Conservation (phyloP, 2,888 invertebrate genomes). For the Bombylius major region DNA sequence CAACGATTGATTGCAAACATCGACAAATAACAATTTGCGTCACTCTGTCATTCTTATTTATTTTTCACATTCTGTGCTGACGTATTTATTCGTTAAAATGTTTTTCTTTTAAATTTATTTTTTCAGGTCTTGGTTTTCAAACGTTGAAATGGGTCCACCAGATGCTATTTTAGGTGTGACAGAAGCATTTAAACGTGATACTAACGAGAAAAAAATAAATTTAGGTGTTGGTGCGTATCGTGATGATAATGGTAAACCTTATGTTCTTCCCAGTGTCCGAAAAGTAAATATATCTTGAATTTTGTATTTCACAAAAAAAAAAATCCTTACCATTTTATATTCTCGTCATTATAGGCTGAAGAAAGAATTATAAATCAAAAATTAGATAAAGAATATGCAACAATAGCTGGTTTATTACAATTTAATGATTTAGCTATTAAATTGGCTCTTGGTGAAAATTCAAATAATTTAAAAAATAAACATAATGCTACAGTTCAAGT, state of each 20-base stretch:
- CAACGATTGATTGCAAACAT: too few species aligned
- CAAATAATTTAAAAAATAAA: constrained; percentile 52
- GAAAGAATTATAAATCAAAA: constrained; percentile 50
- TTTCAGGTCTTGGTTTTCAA: constrained; percentile 69
- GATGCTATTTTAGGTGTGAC: constrained; percentile 96
- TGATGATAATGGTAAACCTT: constrained; percentile 95
- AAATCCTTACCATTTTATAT: constrained; percentile 11
- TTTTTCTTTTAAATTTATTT: not conserved
- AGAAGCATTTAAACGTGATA: constrained; percentile 87
- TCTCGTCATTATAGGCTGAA: constrained; percentile 56
- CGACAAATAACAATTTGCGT: too few species aligned
- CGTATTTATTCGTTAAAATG: too few species aligned
- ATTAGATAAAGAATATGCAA: constrained; percentile 89
- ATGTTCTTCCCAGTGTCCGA: constrained; percentile 76
- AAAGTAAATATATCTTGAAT: constrained; percentile 39
- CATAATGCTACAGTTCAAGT: constrained; percentile 62
- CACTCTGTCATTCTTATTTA: too few species aligned
- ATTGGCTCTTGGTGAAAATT: constrained; percentile 77
- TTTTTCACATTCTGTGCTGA: too few species aligned
- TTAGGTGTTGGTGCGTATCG: constrained; percentile 94
- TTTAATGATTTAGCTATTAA: constrained; percentile 76
- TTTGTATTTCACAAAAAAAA: not conserved
- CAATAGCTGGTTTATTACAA: constrained; percentile 74
- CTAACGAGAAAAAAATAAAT: constrained; percentile 89
- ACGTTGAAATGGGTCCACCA: constrained; percentile 93